These are phyloP conservation scores for Drosophila borborema DNA, from an alignment of 2,888 invertebrate genomes.

Conservation along the genomic window DNA sequence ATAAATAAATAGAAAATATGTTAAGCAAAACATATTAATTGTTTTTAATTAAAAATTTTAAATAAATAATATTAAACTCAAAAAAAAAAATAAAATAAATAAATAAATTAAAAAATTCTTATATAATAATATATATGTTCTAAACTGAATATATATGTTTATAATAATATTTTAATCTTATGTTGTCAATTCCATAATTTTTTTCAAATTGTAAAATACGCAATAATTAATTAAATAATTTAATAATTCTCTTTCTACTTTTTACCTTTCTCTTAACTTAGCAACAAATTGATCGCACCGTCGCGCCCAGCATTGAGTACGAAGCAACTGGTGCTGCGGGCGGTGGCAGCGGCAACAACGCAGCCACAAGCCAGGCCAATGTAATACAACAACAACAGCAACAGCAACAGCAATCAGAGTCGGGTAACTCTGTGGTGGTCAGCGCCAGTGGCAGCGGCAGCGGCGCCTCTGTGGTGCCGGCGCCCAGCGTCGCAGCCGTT, in stretches of 20 bases:
- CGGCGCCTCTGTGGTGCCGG: conserved; percentile 70
- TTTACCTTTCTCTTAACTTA: conserved; percentile 15
- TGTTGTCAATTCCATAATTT: too few relatives aligned
- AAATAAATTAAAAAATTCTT: too few relatives aligned
- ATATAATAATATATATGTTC: too few relatives aligned
- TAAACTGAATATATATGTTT: too few relatives aligned
- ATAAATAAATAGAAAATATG: too few relatives aligned
- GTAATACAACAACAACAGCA: conserved; percentile 70
- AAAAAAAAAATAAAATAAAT: too few relatives aligned
- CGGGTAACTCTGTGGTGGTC: conserved; percentile 76
- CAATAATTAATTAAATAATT: not conserved
- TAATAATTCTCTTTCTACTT: not conserved
- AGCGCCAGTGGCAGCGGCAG: conserved; percentile 71
- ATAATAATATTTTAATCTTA: too few relatives aligned
- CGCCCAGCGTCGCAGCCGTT: conserved; percentile 67
- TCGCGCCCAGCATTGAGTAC: conserved; percentile 85
- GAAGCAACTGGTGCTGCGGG: conserved; percentile 79
- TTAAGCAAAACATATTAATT: too few relatives aligned
- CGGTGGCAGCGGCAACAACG: conserved; percentile 65
- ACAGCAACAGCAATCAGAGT: conserved; percentile 59
- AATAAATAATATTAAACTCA: too few relatives aligned
- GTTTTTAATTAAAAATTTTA: too few relatives aligned
- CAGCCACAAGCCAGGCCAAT: conserved; percentile 71
- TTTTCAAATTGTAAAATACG: too few relatives aligned
- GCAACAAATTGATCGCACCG: conserved; percentile 85